phyloP scores from a whole-genome alignment of 1,140 invertebrate genomes.

The Drosophila kikkawai region DNA sequence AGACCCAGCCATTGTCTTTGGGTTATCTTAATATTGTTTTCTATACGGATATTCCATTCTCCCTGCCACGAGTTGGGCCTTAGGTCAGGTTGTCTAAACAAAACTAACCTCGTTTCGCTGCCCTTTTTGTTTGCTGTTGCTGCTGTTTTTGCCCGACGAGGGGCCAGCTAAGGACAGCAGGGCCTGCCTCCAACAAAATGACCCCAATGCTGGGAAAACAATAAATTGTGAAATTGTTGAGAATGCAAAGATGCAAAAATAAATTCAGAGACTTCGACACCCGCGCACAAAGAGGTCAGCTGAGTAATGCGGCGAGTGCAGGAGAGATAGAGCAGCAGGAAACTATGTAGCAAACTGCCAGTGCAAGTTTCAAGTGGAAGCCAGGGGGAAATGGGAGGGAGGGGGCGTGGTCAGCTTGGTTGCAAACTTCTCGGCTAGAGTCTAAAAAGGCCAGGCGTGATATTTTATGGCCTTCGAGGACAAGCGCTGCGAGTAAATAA shows the following conservation, averaged over 20 bases:
- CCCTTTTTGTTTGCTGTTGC: conserved; percentile 32
- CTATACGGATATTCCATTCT: conserved; percentile 30
- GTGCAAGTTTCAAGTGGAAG: conserved; percentile 41
- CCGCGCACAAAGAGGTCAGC: conserved; percentile 56
- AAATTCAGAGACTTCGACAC: conserved; percentile 72
- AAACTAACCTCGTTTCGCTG: conserved; percentile 72
- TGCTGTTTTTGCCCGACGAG: conserved; percentile 21
- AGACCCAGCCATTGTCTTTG: conserved; percentile 59
- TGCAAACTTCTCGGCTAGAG: conserved; percentile 39
- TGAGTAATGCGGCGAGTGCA: conserved; percentile 18
- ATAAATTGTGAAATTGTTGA: conserved; percentile 75
- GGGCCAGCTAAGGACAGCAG: conserved; percentile 7
- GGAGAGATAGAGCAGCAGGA: conserved; percentile 21
- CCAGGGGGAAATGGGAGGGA: background rate
- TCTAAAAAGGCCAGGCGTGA: conserved; percentile 38
- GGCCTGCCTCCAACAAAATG: conserved; percentile 59
- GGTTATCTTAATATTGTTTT: conserved; percentile 42
- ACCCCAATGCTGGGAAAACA: conserved; percentile 77
- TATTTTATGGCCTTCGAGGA: conserved; percentile 60
- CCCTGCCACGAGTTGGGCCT: conserved; percentile 36
- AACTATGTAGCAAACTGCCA: conserved; percentile 43
- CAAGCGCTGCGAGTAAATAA: conserved; percentile 58
- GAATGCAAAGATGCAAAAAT: conserved; percentile 79
- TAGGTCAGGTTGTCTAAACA: conserved; percentile 73
- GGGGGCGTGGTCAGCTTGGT: conserved; percentile 19